phyloP scores from a whole-genome alignment of 2,888 invertebrate genomes.

The Leucania comma region DNA sequence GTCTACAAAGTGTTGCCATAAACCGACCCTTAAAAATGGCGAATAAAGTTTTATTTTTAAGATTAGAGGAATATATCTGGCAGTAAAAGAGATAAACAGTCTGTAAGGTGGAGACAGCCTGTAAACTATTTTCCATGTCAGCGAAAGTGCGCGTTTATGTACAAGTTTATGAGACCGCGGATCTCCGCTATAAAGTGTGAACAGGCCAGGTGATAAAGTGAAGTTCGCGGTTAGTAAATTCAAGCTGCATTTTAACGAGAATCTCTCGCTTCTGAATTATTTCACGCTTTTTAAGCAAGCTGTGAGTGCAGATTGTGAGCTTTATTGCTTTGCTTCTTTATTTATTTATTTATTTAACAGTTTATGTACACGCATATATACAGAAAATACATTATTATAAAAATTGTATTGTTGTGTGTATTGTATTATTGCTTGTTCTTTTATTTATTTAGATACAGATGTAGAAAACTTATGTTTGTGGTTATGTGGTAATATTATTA shows the following conservation, averaged over 20 bases:
- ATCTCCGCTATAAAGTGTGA: conserved; percentile 58
- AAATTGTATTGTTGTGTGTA: no score
- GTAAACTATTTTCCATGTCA: conserved; percentile 90
- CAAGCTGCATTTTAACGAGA: conserved; percentile 85
- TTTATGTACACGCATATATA: no score
- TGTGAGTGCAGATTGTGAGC: conserved; percentile 79
- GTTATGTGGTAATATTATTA: neutral
- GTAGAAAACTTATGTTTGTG: conserved; percentile 32
- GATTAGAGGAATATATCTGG: conserved; percentile 86
- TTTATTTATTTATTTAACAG: conserved; percentile 62
- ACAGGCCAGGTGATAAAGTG: conserved; percentile 82
- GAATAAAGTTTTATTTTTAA: conserved; percentile 87
- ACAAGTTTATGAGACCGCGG: conserved; percentile 74
- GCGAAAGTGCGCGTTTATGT: conserved; percentile 86
- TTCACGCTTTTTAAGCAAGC: conserved; percentile 83
- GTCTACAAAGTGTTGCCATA: conserved; percentile 85
- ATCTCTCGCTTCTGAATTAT: conserved; percentile 85
- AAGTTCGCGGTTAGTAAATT: conserved; percentile 81
- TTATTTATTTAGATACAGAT: conserved; percentile 53
- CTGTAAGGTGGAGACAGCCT: conserved; percentile 81
- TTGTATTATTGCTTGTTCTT: no score
- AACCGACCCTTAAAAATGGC: conserved; percentile 84
- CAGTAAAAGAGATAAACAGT: conserved; percentile 86
- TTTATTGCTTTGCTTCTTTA: conserved; percentile 72
- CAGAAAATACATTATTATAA: no score